Evolutionary conservation across 2,888 invertebrate species (phyloP).

Genomic region (Laspeyria flexula): DNA sequence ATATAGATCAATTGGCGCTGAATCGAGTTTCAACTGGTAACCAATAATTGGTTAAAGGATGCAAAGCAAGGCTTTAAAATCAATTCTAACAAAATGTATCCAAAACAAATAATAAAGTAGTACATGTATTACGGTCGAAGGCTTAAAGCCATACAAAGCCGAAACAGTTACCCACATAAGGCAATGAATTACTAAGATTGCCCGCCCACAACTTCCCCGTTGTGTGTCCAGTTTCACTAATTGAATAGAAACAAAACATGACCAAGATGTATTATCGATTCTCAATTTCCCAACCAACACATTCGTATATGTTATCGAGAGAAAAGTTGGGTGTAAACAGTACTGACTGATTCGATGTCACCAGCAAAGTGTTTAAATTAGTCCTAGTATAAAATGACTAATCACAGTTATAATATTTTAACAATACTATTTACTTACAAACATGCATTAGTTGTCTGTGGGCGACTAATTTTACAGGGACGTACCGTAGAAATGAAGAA

Average conservation of each 20-base stretch:
- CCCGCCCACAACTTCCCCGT: not conserved
- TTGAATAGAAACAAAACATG: slow-evolving; percentile 27
- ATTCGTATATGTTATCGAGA: slow-evolving; percentile 57
- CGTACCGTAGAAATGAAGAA: slow-evolving; percentile 35
- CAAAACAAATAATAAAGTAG: too few relatives aligned
- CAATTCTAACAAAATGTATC: too few relatives aligned
- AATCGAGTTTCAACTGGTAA: too few relatives aligned
- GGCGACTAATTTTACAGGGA: slow-evolving; percentile 32
- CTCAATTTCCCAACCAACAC: slow-evolving; percentile 48
- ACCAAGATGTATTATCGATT: slow-evolving; percentile 42
- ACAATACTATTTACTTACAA: too few relatives aligned
- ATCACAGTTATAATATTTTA: too few relatives aligned
- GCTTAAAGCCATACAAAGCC: not conserved
- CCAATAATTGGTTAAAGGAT: too few relatives aligned
- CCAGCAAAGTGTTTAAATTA: too few relatives aligned
- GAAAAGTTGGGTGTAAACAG: slow-evolving; percentile 64
- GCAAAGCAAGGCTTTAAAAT: too few relatives aligned
- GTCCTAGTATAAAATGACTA: too few relatives aligned
- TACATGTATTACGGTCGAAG: too few relatives aligned
- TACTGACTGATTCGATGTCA: slow-evolving; percentile 69
- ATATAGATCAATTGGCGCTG: too few relatives aligned
- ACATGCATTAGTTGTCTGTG: slow-evolving; percentile 23
- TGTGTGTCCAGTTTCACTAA: not conserved
- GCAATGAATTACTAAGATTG: not conserved
- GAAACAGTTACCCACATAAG: not conserved